A percentile compares a stretch with the other conserved stretches of the same genome.
phyloP scores from a whole-genome alignment of 2,888 invertebrate genomes.

The Rotaria socialis region DNA sequence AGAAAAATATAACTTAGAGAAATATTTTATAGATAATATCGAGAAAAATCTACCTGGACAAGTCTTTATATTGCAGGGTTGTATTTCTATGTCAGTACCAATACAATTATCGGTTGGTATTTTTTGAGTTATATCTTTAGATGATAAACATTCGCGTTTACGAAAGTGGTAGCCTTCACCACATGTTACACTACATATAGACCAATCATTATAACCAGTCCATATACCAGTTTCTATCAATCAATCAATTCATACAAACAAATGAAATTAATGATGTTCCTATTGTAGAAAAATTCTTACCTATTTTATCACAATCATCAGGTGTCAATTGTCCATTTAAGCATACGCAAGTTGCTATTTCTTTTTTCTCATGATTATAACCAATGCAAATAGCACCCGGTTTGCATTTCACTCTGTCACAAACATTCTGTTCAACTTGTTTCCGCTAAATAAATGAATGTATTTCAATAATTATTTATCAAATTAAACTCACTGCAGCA shows the following conservation, averaged over 20 bases:
- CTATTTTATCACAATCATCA: neutral
- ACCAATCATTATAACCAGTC: conserved; percentile 13
- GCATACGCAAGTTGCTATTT: neutral
- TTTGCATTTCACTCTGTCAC: neutral
- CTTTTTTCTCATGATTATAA: neutral
- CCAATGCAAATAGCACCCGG: neutral
- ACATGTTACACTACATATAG: conserved; percentile 37
- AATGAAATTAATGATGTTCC: neutral
- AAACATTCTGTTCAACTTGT: neutral
- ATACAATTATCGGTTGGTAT: neutral
- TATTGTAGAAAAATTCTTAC: neutral
- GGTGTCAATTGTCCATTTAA: neutral
- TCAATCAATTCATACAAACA: neutral
- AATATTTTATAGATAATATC: no score
- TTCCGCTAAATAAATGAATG: neutral
- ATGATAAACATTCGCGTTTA: conserved; percentile 35
- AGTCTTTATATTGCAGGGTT: conserved; percentile 28
- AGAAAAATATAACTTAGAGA: no score
- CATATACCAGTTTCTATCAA: neutral
- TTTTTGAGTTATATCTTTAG: neutral
- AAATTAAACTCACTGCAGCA: neutral
- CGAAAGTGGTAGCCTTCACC: conserved; percentile 37
- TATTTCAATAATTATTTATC: neutral
- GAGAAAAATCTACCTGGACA: neutral
- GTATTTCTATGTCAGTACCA: conserved; percentile 15